Conservation (phyloP, 2,888 invertebrate genomes). For the Chamaedrilus cognettii region DNA sequence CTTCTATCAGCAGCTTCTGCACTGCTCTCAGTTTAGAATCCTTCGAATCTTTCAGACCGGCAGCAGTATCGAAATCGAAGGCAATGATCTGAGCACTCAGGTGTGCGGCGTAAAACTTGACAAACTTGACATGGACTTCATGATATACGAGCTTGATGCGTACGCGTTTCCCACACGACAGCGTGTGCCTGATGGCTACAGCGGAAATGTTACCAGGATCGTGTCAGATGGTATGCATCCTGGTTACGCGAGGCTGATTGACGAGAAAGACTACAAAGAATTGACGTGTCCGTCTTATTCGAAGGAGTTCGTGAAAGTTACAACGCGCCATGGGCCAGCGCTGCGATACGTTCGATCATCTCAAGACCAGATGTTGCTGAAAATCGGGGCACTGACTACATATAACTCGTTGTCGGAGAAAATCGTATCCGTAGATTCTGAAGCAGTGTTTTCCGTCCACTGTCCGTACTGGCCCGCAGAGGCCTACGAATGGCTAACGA, state of each 20-base stretch:
- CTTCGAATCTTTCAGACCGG: background rate
- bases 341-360: too few species aligned
- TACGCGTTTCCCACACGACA: background rate
- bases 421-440: too few species aligned
- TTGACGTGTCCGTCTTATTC: background rate
- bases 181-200: background rate
- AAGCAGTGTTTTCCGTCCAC: background rate
- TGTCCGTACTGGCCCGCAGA: slow-evolving; percentile 13
- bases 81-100: too few species aligned
- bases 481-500: slow-evolving; percentile 3
- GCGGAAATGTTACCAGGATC: background rate
- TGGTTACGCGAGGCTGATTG: background rate
- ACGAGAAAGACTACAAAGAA: background rate
- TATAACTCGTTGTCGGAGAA: too few species aligned
- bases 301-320: too few species aligned
- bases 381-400: too few species aligned
- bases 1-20: background rate
- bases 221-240: background rate
- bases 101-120: too few species aligned
- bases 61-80: background rate
- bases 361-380: background rate
- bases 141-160: too few species aligned
- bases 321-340: background rate
- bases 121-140: too few species aligned
- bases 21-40: background rate